Evolutionary conservation across 2,888 invertebrate genomes (phyloP).

Genomic region (Stenichneumon culpator): DNA sequence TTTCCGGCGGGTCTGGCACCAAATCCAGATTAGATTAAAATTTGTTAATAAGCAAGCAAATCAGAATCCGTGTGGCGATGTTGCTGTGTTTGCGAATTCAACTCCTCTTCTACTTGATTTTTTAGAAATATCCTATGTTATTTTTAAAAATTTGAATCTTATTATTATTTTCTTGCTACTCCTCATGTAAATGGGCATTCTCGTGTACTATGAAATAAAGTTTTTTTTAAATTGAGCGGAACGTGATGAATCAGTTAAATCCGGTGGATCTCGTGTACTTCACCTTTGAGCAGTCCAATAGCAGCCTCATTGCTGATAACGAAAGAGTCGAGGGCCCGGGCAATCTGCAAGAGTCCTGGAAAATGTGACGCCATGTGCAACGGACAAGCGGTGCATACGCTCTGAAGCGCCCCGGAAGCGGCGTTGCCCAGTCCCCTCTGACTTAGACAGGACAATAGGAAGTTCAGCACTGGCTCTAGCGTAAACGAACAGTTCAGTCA

Average conservation of each 20-base stretch:
- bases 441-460: constrained; percentile 91
- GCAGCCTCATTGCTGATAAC: constrained; percentile 91
- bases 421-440: constrained; percentile 91
- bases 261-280: constrained; percentile 8
- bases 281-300: constrained; percentile 91
- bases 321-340: constrained; percentile 90
- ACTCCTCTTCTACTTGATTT: too few relatives aligned
- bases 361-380: constrained; percentile 92
- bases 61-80: too few relatives aligned
- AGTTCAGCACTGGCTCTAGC: constrained; percentile 92
- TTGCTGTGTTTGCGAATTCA: too few relatives aligned
- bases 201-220: too few relatives aligned
- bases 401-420: constrained; percentile 94
- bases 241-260: too few relatives aligned
- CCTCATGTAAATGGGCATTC: too few relatives aligned
- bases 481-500: constrained; percentile 73
- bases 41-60: too few relatives aligned
- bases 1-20: background rate
- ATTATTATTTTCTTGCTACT: too few relatives aligned
- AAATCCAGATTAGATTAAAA: too few relatives aligned
- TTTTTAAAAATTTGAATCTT: too few relatives aligned
- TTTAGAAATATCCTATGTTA: too few relatives aligned
- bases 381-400: constrained; percentile 93
- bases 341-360: constrained; percentile 90
- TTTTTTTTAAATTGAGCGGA: too few relatives aligned